These are phyloP conservation scores for Periophthalmodon schlosseri DNA, from an alignment of 2,113 vertebrate genomes.

Conservation along the genomic window DNA sequence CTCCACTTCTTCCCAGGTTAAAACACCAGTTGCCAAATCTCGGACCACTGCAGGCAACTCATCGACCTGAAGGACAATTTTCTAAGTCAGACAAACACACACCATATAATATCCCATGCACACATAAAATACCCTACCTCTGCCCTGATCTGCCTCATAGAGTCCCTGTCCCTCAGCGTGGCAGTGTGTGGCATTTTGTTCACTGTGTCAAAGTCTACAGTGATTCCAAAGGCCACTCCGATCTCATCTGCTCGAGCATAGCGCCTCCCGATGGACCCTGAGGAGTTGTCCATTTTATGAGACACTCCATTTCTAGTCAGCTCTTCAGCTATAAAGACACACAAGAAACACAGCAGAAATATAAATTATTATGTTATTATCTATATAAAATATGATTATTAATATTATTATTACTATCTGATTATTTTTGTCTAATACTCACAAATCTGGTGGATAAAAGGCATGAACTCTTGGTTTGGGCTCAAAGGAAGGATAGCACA, in stretches of 20 bases:
- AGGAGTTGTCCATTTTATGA: conserved; percentile 94
- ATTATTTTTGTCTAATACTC: conserved; percentile 60
- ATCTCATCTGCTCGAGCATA: conserved; percentile 95
- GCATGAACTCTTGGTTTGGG: conserved; percentile 91
- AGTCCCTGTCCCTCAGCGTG: conserved; percentile 92
- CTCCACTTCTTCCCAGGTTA: conserved; percentile 87
- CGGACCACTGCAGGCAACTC: conserved; percentile 83
- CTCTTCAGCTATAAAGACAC: conserved; percentile 79
- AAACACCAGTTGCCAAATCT: conserved; percentile 82
- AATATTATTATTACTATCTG: neutral
- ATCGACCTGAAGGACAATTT: conserved; percentile 38
- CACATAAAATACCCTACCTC: conserved; percentile 77
- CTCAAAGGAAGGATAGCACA: conserved; percentile 92
- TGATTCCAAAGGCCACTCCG: conserved; percentile 95
- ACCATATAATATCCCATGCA: neutral
- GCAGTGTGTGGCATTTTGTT: conserved; percentile 93
- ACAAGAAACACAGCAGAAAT: neutral
- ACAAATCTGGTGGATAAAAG: conserved; percentile 91
- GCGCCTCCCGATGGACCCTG: conserved; percentile 92
- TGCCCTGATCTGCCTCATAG: conserved; percentile 92
- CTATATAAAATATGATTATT: neutral
- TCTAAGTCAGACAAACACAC: neutral
- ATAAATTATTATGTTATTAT: neutral
- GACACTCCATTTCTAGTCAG: conserved; percentile 88
- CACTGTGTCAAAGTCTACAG: conserved; percentile 95